Conservation (phyloP, 2,797 vertebrate genomes). For the Trachops cirrhosus region DNA sequence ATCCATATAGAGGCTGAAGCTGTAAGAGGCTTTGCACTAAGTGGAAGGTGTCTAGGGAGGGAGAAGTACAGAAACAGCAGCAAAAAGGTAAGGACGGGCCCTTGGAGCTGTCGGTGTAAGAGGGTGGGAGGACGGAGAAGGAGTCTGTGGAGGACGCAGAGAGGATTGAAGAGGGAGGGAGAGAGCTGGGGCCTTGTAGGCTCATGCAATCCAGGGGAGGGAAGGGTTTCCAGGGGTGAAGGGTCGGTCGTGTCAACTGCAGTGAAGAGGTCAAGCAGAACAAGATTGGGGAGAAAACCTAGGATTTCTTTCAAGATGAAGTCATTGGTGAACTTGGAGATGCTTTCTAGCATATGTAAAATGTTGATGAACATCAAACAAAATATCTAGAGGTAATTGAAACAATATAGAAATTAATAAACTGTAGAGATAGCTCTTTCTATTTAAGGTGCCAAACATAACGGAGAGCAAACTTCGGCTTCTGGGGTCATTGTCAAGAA, state of each 20-base stretch:
- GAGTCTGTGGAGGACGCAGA: background rate
- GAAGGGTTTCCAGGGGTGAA: background rate
- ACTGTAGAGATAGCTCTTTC: background rate
- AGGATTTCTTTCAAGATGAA: background rate
- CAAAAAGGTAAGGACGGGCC: background rate
- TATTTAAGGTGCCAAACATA: background rate
- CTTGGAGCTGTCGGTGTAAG: background rate
- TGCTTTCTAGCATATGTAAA: background rate
- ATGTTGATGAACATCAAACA: slow-evolving; percentile 11
- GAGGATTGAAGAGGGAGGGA: background rate
- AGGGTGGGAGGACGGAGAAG: background rate
- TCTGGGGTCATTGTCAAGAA: background rate
- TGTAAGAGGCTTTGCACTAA: background rate
- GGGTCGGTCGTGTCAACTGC: background rate
- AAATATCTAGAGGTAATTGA: background rate
- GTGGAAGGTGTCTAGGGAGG: background rate
- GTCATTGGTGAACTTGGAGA: background rate
- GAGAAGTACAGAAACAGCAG: background rate
- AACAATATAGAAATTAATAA: background rate
- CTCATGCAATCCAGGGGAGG: background rate
- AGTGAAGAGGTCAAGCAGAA: background rate
- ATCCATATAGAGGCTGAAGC: background rate
- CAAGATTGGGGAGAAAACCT: background rate
- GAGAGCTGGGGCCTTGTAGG: background rate
- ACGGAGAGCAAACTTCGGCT: background rate